These are phyloP conservation scores for Epinotia bilunana DNA, from an alignment of 2,888 invertebrate genomes.

Conservation along the genomic window DNA sequence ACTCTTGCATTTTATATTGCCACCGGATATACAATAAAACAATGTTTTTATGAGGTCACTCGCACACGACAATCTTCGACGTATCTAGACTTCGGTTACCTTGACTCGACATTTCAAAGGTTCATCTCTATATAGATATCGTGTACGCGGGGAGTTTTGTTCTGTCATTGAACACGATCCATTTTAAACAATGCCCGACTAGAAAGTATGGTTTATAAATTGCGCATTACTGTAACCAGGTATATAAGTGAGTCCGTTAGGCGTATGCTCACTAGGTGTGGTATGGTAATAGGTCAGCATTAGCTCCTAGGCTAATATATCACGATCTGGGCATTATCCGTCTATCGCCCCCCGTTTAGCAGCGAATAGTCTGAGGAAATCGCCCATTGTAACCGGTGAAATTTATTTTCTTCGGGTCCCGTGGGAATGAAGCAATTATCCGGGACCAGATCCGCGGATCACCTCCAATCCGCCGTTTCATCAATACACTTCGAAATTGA, in stretches of 20 bases:
- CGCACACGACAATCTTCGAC: constrained; percentile 45
- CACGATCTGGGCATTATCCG: constrained; percentile 73
- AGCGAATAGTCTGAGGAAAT: constrained; percentile 72
- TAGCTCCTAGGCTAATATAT: constrained; percentile 71
- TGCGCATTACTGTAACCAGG: constrained; percentile 38
- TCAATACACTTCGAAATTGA: constrained; percentile 34
- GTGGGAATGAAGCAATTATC: constrained; percentile 77
- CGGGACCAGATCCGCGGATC: constrained; percentile 66
- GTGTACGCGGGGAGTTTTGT: constrained; percentile 58
- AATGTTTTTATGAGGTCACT: constrained; percentile 50
- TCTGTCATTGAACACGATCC: constrained; percentile 72
- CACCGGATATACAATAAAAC: constrained; percentile 56
- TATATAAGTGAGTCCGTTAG: constrained; percentile 38
- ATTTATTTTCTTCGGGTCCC: constrained; percentile 72
- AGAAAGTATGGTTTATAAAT: constrained; percentile 58
- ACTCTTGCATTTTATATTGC: constrained; percentile 56
- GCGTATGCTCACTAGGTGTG: constrained; percentile 55
- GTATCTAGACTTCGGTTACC: constrained; percentile 54
- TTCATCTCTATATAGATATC: constrained; percentile 30
- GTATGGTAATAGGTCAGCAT: constrained; percentile 65
- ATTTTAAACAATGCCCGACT: constrained; percentile 68
- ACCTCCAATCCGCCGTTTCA: constrained; percentile 36
- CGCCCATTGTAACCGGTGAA: constrained; percentile 74
- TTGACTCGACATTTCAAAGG: constrained; percentile 49
- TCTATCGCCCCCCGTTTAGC: constrained; percentile 72